Percentiles rank a stretch among this genome's conserved stretches.
phyloP scores from a whole-genome alignment of 1,140 invertebrate genomes.

The Trissolcus basalis region DNA sequence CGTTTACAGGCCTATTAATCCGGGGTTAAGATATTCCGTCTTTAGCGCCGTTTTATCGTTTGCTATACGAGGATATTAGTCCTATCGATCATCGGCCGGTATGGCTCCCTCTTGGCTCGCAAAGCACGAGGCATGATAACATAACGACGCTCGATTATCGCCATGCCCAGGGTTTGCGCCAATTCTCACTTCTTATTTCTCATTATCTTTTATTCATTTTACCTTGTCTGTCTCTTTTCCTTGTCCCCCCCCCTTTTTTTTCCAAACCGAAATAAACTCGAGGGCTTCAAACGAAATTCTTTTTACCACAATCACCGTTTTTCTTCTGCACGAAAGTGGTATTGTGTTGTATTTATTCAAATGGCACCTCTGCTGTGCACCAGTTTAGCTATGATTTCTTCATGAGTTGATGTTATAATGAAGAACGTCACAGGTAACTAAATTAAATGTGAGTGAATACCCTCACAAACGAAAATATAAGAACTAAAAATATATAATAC shows the following conservation, averaged over 20 bases:
- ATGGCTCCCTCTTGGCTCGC: conserved; percentile 48
- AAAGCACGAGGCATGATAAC: conserved; percentile 39
- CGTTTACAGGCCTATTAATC: conserved; percentile 74
- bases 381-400: too few species aligned
- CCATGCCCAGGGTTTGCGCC: conserved; percentile 51
- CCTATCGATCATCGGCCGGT: conserved; percentile 72
- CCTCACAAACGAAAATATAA: too few species aligned
- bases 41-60: conserved; percentile 70
- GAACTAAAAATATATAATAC: too few species aligned
- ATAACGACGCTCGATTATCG: conserved; percentile 56
- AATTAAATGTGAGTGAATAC: too few species aligned
- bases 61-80: conserved; percentile 69
- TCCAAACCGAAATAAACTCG: too few species aligned
- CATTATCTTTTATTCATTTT: conserved; percentile 71
- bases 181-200: conserved; percentile 46
- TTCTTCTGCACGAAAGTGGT: too few species aligned
- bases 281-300: conserved; percentile 10
- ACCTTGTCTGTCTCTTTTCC: conserved; percentile 50
- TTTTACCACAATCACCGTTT: background rate
- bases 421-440: too few species aligned
- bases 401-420: too few species aligned
- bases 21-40: conserved; percentile 71
- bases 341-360: too few species aligned
- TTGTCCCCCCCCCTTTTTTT: too few species aligned
- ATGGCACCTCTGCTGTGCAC: too few species aligned